These are phyloP conservation scores for Callipepla squamata DNA, from an alignment of 2,113 vertebrate species.

Conservation along the genomic window DNA sequence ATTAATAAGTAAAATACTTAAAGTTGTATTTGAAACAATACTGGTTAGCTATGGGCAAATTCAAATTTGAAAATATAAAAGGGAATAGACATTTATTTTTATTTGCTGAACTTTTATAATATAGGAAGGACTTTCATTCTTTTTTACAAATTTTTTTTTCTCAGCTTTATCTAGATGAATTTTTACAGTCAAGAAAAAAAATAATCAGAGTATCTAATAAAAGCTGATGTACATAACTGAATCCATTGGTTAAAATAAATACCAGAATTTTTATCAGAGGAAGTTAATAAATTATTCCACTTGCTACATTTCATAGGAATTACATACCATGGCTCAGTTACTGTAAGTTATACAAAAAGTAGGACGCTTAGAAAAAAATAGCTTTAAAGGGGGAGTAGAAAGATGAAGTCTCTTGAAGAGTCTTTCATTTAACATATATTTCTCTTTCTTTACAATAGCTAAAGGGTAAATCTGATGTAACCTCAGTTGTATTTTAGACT, in stretches of 20 bases:
- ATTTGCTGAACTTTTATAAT: not conserved
- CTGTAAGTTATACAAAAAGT: constrained; percentile 28
- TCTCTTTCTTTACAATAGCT: constrained; percentile 60
- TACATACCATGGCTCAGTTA: not conserved
- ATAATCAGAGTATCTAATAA: not conserved
- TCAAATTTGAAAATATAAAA: not conserved
- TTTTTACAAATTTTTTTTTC: not conserved
- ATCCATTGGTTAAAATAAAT: not conserved
- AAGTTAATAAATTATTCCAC: not conserved
- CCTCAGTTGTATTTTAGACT: constrained; percentile 70
- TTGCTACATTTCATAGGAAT: not conserved
- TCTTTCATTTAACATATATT: constrained; percentile 44
- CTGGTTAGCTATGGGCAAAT: not conserved
- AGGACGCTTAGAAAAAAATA: constrained; percentile 52
- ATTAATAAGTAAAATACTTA: not conserved
- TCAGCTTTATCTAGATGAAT: not conserved
- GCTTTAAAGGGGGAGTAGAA: constrained; percentile 18
- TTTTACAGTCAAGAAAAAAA: not conserved
- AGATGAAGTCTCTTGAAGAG: constrained; percentile 34
- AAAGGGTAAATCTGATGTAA: constrained; percentile 70
- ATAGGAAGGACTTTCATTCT: not conserved
- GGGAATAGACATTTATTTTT: not conserved
- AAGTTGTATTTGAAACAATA: not conserved
- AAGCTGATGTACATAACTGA: not conserved
- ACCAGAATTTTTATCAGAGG: not conserved